These are phyloP conservation scores for Trichonephila inaurata DNA, from an alignment of 1,140 invertebrate genomes.

Conservation along the genomic window DNA sequence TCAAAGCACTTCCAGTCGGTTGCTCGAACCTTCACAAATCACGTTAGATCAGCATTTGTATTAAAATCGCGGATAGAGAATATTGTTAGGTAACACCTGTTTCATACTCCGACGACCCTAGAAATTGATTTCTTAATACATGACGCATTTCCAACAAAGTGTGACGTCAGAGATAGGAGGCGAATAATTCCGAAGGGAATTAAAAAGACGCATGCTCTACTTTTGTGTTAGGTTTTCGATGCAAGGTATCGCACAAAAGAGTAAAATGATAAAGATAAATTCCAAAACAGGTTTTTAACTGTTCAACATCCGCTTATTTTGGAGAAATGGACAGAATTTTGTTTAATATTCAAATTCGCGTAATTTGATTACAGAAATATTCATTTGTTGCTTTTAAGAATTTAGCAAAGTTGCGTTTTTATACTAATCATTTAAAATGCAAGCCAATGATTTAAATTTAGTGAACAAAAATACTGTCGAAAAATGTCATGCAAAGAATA, in stretches of 20 bases:
- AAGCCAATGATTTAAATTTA: no score
- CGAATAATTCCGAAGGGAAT: constrained; percentile 49
- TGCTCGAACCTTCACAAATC: constrained; percentile 6
- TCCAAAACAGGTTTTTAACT: no score
- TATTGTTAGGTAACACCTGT: constrained; percentile 30
- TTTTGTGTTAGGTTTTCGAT: constrained; percentile 22
- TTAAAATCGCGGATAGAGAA: constrained; percentile 26
- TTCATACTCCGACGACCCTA: constrained; percentile 37
- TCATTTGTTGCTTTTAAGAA: no score
- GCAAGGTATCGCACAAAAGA: background rate
- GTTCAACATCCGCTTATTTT: no score
- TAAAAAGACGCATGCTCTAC: constrained; percentile 31
- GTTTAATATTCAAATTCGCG: no score
- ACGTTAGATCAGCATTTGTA: background rate
- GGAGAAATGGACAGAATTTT: no score
- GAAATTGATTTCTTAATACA: constrained; percentile 59
- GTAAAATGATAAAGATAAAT: background rate
- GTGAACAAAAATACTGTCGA: no score
- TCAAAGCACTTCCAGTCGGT: background rate
- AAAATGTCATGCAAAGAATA: no score
- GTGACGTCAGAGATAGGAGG: constrained; percentile 50
- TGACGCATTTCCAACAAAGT: constrained; percentile 62
- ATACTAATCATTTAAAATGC: no score
- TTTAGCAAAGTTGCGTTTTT: no score
- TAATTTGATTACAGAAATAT: no score